Evolutionary conservation across 92 coral and sea anemone genomes (phyloP), one percentile per base, ranked within the genome.

Genomic region (Micromussa lordhowensis): DNA sequence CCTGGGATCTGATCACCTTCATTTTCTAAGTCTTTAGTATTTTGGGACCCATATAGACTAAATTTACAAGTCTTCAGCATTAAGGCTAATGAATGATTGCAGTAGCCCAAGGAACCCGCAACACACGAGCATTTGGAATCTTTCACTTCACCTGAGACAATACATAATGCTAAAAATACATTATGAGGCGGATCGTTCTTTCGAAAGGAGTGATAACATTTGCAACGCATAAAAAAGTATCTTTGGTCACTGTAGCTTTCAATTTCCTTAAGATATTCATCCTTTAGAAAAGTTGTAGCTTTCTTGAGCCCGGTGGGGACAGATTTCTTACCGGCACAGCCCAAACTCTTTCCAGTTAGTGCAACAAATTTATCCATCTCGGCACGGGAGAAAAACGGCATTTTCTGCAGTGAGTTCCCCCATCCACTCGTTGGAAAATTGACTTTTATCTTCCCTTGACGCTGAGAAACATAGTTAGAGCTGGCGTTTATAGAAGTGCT

Each of bases 241-340:
- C 71, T 19, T 22, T 92, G 88, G 77, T 89, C 89, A 74, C 78
- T 78, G 44, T 79, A 35, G 44, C 90, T 74, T 83, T 90, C 80
- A 18, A 92, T 87, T 31, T 79, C 66, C 44, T 88, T 63, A 9
- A 92, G 79, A 75, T 92, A 92, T 57, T 88, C 90, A 72, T 92
- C 95, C 54, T 86, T 82, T 22, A 92, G 85, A 82, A 90, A 92
- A n/a, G n/a, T n/a, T 31, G 93, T 92, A 22, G 81, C 95, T 83
- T 89, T 89, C 31, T 90, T 89, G 88, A 81, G 86, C 63, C 91
- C 79, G 18, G 88, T 92, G 34, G 88, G 92, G 12, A 92, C 94
- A 35, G 91, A 77, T 35, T 35, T 35, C 38, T 78, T 78, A 26
- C 86, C 80, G 3, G 74, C 68, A 57, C 92, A 80, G 61, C 90